Base-by-base conservation (phyloP, 2,113 vertebrate species). In the Oenanthe melanoleuca region DNA sequence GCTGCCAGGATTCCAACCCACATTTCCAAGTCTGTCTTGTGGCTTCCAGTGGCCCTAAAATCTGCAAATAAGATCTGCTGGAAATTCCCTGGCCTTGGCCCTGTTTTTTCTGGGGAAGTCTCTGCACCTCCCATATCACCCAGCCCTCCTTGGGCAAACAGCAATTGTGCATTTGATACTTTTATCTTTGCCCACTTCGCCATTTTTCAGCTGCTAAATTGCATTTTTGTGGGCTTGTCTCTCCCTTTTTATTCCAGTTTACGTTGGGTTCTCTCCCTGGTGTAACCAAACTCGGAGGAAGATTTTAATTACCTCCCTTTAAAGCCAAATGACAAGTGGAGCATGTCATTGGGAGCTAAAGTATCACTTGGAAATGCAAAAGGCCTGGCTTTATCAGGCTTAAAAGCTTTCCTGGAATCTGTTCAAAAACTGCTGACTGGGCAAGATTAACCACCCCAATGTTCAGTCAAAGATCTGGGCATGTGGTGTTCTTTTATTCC, bases 391-490 rank as follows among this genome's bases (percentile, higher is more conserved):
- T 98, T 98, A 98, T 97, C 95, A 31, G 95, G 92, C 98, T 98
- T 99, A 98, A 99, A 98, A 99, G 98, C 98, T 99, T 99, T 98
- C 98, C 98, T 99, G 98, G 98, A 99, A 97, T 81, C 90, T 86
- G 96, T 98, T 98, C 98, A 99, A 98, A 97, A 98, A 96, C 87
- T 98, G 98, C 98, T 98, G 98, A 98, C 97, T 91, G 98, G 94
- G 98, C 98, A 98, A 98, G 98, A 98, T 98, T 97, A 98, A 98
- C 98, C 98, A 97, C 91, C 80, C 17, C 97, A 89, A 92, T 83
- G 97, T 38, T 96, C 96, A 97, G 97, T 93, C 97, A 97, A 96
- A 98, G 97, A 98, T 98, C 87, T 96, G 97, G 49, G 96, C 98
- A 97, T 98, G 98, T 98, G 98, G 96, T 95, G 89, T 73, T 95